phyloP scores from a whole-genome alignment of 2,113 vertebrate species.

The Merops nubicus region DNA sequence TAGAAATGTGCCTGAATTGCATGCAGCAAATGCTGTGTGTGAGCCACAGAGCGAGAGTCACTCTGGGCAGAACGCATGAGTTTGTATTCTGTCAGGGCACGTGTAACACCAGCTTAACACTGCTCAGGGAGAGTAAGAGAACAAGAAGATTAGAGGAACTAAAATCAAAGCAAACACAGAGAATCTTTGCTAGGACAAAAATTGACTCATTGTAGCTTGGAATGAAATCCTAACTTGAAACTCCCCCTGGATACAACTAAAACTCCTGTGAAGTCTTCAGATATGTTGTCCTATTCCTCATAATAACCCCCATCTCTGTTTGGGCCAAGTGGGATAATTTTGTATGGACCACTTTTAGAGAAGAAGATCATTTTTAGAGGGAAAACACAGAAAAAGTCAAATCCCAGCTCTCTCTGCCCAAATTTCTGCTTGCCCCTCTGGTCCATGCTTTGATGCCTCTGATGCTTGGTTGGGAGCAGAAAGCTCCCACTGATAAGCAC shows the following conservation, averaged over 20 bases:
- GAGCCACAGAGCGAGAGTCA: neutral
- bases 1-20: neutral
- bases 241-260: neutral
- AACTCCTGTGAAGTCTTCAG: neutral
- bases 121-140: neutral
- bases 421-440: neutral
- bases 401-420: neutral
- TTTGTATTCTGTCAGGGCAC: neutral
- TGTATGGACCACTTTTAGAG: neutral
- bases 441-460: neutral
- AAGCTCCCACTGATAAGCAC: neutral
- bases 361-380: neutral
- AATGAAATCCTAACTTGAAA: neutral
- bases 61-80: fast-evolving
- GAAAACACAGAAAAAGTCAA: neutral
- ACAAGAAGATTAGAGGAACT: neutral
- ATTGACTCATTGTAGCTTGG: neutral
- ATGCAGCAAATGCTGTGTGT: fast-evolving
- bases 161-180: neutral
- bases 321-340: neutral
- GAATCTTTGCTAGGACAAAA: neutral
- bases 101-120: neutral
- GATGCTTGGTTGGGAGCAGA: neutral
- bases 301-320: neutral
- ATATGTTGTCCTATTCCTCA: neutral